Conservation (phyloP, 2,797 vertebrate genomes). For the Gymnothorax javanicus region DNA sequence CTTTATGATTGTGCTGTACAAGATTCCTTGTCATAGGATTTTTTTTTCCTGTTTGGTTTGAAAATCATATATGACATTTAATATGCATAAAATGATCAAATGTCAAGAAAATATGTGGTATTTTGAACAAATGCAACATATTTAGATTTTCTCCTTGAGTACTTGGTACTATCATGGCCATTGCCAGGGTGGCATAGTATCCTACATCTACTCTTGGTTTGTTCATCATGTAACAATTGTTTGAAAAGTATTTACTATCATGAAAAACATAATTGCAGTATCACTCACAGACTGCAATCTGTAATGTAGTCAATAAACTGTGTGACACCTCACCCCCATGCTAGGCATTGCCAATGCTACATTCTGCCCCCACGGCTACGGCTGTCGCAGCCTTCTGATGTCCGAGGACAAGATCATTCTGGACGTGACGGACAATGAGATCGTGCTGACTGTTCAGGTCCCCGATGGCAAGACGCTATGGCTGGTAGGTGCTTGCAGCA, state of each 20-base stretch:
- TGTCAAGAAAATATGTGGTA: background rate
- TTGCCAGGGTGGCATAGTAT: background rate
- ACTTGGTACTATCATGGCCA: background rate
- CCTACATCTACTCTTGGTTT: background rate
- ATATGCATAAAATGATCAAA: background rate
- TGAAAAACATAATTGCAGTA: background rate
- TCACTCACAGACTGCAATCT: background rate
- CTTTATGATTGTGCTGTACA: background rate
- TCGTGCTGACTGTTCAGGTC: slow-evolving; percentile 84
- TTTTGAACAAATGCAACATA: background rate
- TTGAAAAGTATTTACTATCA: background rate
- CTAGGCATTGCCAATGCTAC: slow-evolving; percentile 85
- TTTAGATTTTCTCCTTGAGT: background rate
- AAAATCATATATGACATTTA: background rate
- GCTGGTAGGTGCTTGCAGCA: slow-evolving; percentile 77
- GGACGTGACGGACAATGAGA: slow-evolving; percentile 85
- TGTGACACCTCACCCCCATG: background rate
- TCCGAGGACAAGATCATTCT: slow-evolving; percentile 84
- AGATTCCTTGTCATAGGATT: background rate
- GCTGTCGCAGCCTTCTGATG: slow-evolving; percentile 86
- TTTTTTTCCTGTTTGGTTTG: background rate
- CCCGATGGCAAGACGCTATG: slow-evolving; percentile 84
- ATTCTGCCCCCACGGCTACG: slow-evolving; percentile 90
- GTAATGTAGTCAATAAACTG: background rate
- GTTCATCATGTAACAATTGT: background rate